Evolutionary conservation across 2,113 vertebrate genomes (phyloP).

Genomic region (Indicator indicator): DNA sequence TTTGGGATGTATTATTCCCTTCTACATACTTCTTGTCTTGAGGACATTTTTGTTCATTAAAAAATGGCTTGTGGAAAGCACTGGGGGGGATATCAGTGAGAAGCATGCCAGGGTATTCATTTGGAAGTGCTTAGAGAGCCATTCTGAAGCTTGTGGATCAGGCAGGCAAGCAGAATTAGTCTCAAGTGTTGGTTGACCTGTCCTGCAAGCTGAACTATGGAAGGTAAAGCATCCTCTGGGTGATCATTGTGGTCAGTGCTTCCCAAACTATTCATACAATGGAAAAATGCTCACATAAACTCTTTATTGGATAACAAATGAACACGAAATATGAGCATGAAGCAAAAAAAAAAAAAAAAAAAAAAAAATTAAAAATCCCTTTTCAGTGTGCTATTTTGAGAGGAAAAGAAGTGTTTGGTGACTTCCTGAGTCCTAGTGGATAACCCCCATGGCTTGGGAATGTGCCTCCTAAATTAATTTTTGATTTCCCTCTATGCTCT

Average conservation of each 20-base stretch:
- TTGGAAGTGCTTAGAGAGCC: not conserved
- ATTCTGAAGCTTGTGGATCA: conserved; percentile 15
- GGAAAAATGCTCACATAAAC: not conserved
- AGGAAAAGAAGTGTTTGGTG: not conserved
- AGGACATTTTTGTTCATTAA: not conserved
- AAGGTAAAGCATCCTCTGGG: conserved; percentile 10
- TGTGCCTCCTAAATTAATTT: conserved; percentile 38
- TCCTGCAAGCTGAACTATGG: not conserved
- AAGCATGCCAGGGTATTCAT: not conserved
- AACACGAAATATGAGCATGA: not conserved
- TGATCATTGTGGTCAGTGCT: not conserved
- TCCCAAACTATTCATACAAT: not conserved
- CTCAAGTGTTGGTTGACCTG: not conserved
- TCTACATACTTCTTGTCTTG: not conserved
- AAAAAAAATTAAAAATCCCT: no score
- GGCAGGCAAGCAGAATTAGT: not conserved
- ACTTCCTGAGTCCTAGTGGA: not conserved
- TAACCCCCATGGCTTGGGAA: not conserved
- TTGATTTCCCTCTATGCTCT: conserved; percentile 1
- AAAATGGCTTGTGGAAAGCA: not conserved
- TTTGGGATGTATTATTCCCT: not conserved
- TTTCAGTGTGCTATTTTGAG: not conserved
- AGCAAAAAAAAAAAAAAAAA: not conserved
- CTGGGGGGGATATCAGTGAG: not conserved
- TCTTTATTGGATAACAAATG: not conserved